Conservation (phyloP, 2,797 vertebrate species). For the Acanthopagrus latus region DNA sequence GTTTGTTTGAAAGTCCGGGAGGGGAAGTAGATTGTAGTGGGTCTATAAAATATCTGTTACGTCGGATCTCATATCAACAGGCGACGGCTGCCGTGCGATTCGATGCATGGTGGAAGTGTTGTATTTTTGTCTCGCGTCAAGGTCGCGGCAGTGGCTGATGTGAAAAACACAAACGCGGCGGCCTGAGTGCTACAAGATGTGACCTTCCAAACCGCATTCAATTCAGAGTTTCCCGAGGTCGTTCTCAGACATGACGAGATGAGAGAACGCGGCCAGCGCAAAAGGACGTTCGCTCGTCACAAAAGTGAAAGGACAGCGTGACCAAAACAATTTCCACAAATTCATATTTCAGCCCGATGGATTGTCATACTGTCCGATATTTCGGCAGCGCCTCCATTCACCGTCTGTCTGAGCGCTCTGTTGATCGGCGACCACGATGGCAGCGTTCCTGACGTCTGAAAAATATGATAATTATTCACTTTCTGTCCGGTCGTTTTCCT, state of each 20-base stretch:
- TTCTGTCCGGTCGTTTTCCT: too few relatives aligned
- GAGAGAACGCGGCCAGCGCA: not conserved
- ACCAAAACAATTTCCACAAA: not conserved
- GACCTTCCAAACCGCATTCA: constrained; percentile 7
- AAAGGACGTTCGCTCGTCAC: too few relatives aligned
- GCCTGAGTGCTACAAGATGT: not conserved
- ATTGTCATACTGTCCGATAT: too few relatives aligned
- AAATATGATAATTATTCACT: too few relatives aligned
- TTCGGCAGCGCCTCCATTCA: too few relatives aligned
- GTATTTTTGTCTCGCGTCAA: constrained; percentile 56
- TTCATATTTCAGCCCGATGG: not conserved
- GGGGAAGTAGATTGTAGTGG: constrained; percentile 59
- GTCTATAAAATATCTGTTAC: constrained; percentile 69
- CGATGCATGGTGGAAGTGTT: constrained; percentile 34
- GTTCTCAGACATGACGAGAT: not conserved
- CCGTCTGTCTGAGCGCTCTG: too few relatives aligned
- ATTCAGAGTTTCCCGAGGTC: accelerated
- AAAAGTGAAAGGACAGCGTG: not conserved
- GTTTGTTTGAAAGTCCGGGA: constrained; percentile 62
- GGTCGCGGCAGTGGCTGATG: constrained; percentile 65
- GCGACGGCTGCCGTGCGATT: constrained; percentile 15
- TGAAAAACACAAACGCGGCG: constrained; percentile 11
- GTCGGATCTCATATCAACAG: constrained; percentile 48
- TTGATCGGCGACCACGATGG: too few relatives aligned
- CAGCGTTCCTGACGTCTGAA: too few relatives aligned